Base-by-base conservation (phyloP, 2,797 vertebrate species). In the Rhincodon typus region DNA sequence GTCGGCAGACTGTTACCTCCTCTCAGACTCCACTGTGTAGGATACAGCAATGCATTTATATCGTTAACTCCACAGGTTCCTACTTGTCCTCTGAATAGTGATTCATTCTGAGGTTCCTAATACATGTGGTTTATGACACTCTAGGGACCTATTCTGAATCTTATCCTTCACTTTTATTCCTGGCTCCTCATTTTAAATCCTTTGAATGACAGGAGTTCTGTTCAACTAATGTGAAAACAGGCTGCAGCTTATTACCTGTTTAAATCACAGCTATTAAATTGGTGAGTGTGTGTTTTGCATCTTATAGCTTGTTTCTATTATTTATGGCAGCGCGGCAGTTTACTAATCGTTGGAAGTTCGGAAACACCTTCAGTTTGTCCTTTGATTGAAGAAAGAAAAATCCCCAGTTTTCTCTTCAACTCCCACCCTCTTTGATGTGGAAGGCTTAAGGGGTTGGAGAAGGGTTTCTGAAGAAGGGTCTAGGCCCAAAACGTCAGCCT, bases 201-300 rank as follows among this genome's bases (percentile, higher is more conserved):
- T 69, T 69, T 93, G 66, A 93, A 42, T 1, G 90, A 67, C 90
- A 93, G 23, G 66, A 38, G 66, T 25, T 93, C 66, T 69, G n/a
- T 69, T 93, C 90, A 25, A 66, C 90, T 93, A 67, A 69, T 42
- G n/a, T 42, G 38, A 67, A 69, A 69, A 42, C n/a, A 93, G 62
- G n/a, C 66, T 93, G 90, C 66, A 93, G n/a, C 66, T 93, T 67
- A 93, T 69, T 93, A 42, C 34, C n/a, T 23, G 21, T 23, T 69
- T 93, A 67, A 93, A 93, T 93, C 90, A 93, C 90, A 69, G 90
- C 62, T 42, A 69, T 69, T 69, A 93, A 93, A 69, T 62, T 42
- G 19, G 62, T 17, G 87, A 62, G 87, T 50, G 87, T n/a, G 87
- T 3, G 21, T 25, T 93, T 69, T 93, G n/a, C 90, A 42, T 93